Evolutionary conservation across 2,113 vertebrate genomes (phyloP), one percentile per base, ranked within the genome.

Genomic region (Stegostoma tigrinum): DNA sequence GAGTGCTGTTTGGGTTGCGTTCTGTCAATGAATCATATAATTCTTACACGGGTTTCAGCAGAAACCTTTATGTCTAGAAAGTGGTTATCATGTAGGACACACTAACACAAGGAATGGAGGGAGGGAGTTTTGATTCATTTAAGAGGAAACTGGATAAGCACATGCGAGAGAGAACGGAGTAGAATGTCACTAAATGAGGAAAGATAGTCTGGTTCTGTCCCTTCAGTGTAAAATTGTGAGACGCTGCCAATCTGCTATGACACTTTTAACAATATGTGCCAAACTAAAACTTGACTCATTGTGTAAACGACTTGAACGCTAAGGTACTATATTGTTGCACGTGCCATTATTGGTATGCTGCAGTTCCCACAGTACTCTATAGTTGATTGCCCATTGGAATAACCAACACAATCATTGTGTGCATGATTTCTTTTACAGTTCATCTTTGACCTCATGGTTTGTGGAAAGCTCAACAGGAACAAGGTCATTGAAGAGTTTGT

Each of bases 371-470:
- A 66, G 55, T 66, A 3, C 78, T 42, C 78, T 83, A 55, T 14
- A 91, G 14, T 91, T n/a, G n/a, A 34, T 27, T 55, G 52, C 87
- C 30, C 52, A 90, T 90, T 10, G 34, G 89, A 93, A 93, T 34
- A 90, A 66, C 61, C 38, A 93, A 38, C 17, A 38, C 8, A 38
- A 66, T 24, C n/a, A 2, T 66, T 93, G 21, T 66, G 15, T 21
- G 48, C 12, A 10, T 61, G 55, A 61, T 83, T 85, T 94, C 38
- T 42, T 80, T 96, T 96, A 1, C 95, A 97, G 97, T 97, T 97
- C 75, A 96, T 97, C n/a, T 97, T 97, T 95, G 97, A 97, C 95
- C 96, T 97, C 95, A 97, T 97, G 97, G 97, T 97, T 38, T 97
- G 97, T 17, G 97, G 97, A 34, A 96, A 96, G 70, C 96, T 97